Conservation (phyloP, 2,888 invertebrate genomes). For the Ochlodes sylvanus region DNA sequence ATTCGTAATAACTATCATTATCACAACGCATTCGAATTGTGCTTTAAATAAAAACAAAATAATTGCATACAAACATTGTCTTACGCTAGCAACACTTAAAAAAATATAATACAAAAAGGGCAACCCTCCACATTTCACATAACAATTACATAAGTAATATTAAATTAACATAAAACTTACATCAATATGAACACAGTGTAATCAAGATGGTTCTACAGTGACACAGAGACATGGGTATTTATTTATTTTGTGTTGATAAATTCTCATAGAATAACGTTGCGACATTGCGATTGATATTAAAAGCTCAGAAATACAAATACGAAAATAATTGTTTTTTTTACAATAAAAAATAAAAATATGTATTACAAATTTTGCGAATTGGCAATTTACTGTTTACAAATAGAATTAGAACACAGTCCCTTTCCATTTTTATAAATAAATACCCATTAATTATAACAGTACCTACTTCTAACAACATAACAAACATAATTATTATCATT, state of each 20-base stretch:
- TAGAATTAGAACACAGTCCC: too few relatives aligned
- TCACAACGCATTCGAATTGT: slow-evolving; percentile 18
- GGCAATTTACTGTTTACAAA: too few relatives aligned
- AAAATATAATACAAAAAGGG: slow-evolving; percentile 14
- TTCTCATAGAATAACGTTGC: neutral
- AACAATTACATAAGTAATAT: slow-evolving; percentile 12
- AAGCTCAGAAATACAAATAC: too few relatives aligned
- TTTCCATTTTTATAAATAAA: too few relatives aligned
- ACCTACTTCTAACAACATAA: too few relatives aligned
- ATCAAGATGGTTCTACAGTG: slow-evolving; percentile 30
- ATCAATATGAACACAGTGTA: slow-evolving; percentile 19
- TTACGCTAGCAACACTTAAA: slow-evolving; percentile 27
- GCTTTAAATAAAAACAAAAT: slow-evolving; percentile 11
- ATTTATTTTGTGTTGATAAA: too few relatives aligned
- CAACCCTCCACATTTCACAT: slow-evolving; percentile 17
- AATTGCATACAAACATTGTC: slow-evolving; percentile 13
- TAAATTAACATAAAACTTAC: slow-evolving; percentile 17
- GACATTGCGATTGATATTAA: neutral
- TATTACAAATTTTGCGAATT: too few relatives aligned
- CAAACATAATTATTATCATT: neutral
- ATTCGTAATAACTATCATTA: slow-evolving; percentile 14
- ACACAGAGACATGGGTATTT: neutral
- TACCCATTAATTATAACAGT: too few relatives aligned
- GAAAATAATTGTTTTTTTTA: neutral
- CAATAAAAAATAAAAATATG: neutral